Conservation (phyloP, 2,888 invertebrate species). For the Alitta virens region DNA sequence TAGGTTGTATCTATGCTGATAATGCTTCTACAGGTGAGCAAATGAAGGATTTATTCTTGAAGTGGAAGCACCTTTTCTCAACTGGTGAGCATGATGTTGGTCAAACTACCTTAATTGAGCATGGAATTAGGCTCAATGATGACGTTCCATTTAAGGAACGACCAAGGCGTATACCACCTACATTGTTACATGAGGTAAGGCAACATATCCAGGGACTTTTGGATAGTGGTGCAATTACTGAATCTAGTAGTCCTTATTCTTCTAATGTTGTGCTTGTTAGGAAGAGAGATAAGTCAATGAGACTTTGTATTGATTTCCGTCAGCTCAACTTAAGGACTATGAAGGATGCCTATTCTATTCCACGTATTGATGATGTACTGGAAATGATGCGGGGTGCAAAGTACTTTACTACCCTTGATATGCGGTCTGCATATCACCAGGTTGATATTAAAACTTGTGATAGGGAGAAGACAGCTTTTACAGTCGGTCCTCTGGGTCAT, state of each 20-base stretch:
- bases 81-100: too few species aligned
- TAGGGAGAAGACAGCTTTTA: slow-evolving; percentile 18
- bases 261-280: slow-evolving; percentile 27
- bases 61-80: too few species aligned
- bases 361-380: slow-evolving; percentile 27
- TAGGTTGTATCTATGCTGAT: too few species aligned
- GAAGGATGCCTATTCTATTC: slow-evolving; percentile 26
- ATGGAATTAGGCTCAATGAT: too few species aligned
- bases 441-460: slow-evolving; percentile 7
- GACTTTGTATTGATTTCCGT: slow-evolving; percentile 22
- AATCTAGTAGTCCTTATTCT: slow-evolving; percentile 25
- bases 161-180: background rate
- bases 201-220: background rate
- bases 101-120: too few species aligned
- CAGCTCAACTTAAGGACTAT: slow-evolving; percentile 23
- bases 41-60: too few species aligned
- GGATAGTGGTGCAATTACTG: slow-evolving; percentile 20
- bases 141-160: too few species aligned
- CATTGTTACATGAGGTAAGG: background rate
- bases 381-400: slow-evolving; percentile 15
- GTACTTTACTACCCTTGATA: slow-evolving; percentile 19
- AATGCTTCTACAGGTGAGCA: too few species aligned
- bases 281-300: slow-evolving; percentile 19
- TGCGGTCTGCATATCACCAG: slow-evolving; percentile 18
- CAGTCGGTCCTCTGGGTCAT: slow-evolving; percentile 8